These are phyloP conservation scores for Discoglossus pictus DNA, from an alignment of 2,797 vertebrate species.

Conservation along the genomic window DNA sequence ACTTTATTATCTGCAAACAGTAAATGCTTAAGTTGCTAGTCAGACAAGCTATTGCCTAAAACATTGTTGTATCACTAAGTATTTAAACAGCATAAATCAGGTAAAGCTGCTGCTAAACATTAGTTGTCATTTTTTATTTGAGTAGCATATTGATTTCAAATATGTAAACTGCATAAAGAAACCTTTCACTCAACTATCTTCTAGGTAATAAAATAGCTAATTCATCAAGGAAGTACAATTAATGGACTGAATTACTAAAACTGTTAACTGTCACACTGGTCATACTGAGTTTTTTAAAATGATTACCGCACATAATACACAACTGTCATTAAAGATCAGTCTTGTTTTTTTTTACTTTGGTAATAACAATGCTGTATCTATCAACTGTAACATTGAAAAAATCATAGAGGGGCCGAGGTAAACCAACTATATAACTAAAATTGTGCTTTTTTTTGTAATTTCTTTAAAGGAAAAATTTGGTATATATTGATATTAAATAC, in stretches of 20 bases:
- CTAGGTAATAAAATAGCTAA: slow-evolving; percentile 41
- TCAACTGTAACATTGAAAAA: too few relatives aligned
- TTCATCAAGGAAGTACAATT: slow-evolving; percentile 35
- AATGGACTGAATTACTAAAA: slow-evolving; percentile 32
- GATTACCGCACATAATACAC: too few relatives aligned
- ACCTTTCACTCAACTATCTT: slow-evolving; percentile 53
- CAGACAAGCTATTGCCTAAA: slow-evolving; percentile 53
- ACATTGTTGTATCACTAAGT: slow-evolving; percentile 63
- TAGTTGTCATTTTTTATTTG: slow-evolving; percentile 51
- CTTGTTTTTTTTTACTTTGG: too few relatives aligned
- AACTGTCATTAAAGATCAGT: too few relatives aligned
- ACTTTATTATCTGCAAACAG: slow-evolving; percentile 64
- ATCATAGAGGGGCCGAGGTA: too few relatives aligned
- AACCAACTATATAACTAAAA: neutral
- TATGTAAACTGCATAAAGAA: slow-evolving; percentile 44
- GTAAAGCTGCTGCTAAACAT: slow-evolving; percentile 51
- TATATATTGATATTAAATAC: slow-evolving; percentile 74
- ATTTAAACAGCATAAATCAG: slow-evolving; percentile 57
- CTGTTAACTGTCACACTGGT: slow-evolving; percentile 30
- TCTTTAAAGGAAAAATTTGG: slow-evolving; percentile 67
- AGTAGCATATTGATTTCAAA: slow-evolving; percentile 56
- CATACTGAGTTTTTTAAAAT: too few relatives aligned
- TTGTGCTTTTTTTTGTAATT: slow-evolving; percentile 41
- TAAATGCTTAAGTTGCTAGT: slow-evolving; percentile 12
- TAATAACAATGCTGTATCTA: too few relatives aligned